Evolutionary conservation across 2,797 vertebrate genomes (phyloP).

Genomic region (Danio kyathit): DNA sequence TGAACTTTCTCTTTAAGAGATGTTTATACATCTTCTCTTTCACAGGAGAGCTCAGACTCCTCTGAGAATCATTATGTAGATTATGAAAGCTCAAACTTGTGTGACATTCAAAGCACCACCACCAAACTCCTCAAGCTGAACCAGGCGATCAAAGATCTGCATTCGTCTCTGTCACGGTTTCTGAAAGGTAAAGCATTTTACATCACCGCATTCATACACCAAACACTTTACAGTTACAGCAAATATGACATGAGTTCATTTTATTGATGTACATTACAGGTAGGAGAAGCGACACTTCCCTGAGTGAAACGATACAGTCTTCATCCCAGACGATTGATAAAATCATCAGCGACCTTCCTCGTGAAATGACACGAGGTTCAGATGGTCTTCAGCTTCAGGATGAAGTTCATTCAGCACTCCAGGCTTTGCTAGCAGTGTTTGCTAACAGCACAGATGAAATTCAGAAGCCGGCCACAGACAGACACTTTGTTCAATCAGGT

Average conservation of each 20-base stretch:
- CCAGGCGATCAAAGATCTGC: conserved; percentile 78
- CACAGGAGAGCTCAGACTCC: conserved; percentile 75
- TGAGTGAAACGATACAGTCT: conserved; percentile 73
- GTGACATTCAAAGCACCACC: conserved; percentile 71
- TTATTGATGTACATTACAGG: conserved; percentile 60
- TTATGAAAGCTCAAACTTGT: conserved; percentile 65
- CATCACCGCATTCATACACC: not conserved
- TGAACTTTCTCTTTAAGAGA: not conserved
- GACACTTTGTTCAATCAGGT: conserved; percentile 33
- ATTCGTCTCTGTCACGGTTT: conserved; percentile 69
- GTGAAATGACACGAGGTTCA: not conserved
- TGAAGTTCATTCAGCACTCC: conserved; percentile 78
- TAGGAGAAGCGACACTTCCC: conserved; percentile 63
- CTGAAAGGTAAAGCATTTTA: conserved; percentile 80
- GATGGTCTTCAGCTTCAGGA: conserved; percentile 64
- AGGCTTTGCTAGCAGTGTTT: conserved; percentile 73
- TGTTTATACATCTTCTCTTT: conserved; percentile 42
- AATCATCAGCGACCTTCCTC: conserved; percentile 66
- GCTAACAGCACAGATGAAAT: conserved; percentile 56
- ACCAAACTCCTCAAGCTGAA: conserved; percentile 81
- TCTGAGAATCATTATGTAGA: conserved; percentile 59
- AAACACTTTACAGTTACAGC: not conserved
- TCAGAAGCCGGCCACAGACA: conserved; percentile 50
- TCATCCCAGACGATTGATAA: conserved; percentile 73
- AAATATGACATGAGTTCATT: conserved; percentile 9